A percentile compares a stretch with the other conserved stretches of the same genome.
Evolutionary conservation across 2,797 vertebrate genomes (phyloP).

Genomic region (Emys orbicularis): DNA sequence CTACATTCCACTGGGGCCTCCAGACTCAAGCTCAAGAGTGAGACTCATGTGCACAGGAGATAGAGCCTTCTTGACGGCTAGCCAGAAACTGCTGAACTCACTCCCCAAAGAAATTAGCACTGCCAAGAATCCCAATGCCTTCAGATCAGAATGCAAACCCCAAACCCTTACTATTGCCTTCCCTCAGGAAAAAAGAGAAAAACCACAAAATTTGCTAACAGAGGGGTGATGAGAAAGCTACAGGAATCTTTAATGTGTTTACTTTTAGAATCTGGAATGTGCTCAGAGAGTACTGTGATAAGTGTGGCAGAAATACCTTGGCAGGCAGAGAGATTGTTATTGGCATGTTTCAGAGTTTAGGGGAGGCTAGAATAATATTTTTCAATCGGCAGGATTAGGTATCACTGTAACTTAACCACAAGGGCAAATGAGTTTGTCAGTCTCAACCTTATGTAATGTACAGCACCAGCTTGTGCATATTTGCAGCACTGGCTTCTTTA

Average conservation of each 20-base stretch:
- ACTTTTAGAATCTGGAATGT: slow-evolving; percentile 52
- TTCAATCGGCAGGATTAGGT: background rate
- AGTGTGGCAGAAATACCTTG: slow-evolving; percentile 7
- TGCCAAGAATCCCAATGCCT: slow-evolving; percentile 4
- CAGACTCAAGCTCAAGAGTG: background rate
- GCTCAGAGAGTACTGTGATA: background rate
- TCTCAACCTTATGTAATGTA: slow-evolving; percentile 19
- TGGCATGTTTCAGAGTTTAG: background rate
- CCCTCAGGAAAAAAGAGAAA: slow-evolving; percentile 20
- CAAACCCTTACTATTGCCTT: background rate
- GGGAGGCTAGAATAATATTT: slow-evolving; percentile 24
- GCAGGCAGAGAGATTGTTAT: slow-evolving; percentile 27
- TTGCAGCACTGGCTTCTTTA: slow-evolving; percentile 11
- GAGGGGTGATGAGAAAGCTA: slow-evolving; percentile 40
- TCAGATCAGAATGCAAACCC: slow-evolving; percentile 26
- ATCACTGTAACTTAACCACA: slow-evolving; percentile 37
- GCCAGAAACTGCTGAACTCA: background rate
- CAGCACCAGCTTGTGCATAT: slow-evolving; percentile 61
- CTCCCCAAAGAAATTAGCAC: background rate
- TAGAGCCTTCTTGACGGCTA: background rate
- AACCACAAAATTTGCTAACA: background rate
- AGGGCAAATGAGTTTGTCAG: slow-evolving; percentile 54
- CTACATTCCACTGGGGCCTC: background rate
- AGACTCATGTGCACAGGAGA: background rate
- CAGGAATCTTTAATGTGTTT: slow-evolving; percentile 30